Evolutionary conservation across 2,797 vertebrate genomes (phyloP), one percentile per base, ranked within the genome.

Genomic region (Eulemur coronatus): DNA sequence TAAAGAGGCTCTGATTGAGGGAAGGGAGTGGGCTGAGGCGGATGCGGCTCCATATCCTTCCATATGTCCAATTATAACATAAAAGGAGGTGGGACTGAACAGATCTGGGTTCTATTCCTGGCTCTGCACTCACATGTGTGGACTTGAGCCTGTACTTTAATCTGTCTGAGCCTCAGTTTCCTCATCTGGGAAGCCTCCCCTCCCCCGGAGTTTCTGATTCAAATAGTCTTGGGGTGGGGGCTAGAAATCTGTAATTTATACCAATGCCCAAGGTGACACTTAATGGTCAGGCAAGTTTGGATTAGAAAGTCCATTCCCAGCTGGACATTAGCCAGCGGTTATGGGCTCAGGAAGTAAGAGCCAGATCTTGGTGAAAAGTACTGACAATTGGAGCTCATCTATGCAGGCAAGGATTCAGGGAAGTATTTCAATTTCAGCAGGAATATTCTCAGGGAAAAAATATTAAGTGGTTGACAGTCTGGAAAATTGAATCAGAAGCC

Each of bases 111-210:
- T 61, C 81, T 86, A 2, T 57, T 28, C 61, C 72, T 30, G 63
- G 41, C 15, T 91, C 55, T 91, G 22, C 9, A 28, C 22, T 75
- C 38, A n/a, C 18, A 7, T 52, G 28, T 41, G 3, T 69, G 20
- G 50, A 72, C 18, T 59, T 52, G 7, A 52, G 41, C 18, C 18
- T 86, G 33, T 59, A 50, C 81, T 41, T 35, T 38, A 55, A 52
- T 43, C 55, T 93, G 41, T 65, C 61, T 85, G 76, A 82, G 59
- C 28, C 55, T 93, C 57, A 88, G 57, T 93, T 89, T 96, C n/a
- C 48, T 90, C 33, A 35, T 63, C 57, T 97, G 55, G 88, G 57
- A 86, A 84, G n/a, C 2, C 24, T 46, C 13, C 15, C 8, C 38
- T 46, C 14, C 28, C 13, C 35, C 18, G 17, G 55, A 88, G 14